Base-by-base conservation (phyloP, 2,113 vertebrate species). In the Etheostoma spectabile region DNA sequence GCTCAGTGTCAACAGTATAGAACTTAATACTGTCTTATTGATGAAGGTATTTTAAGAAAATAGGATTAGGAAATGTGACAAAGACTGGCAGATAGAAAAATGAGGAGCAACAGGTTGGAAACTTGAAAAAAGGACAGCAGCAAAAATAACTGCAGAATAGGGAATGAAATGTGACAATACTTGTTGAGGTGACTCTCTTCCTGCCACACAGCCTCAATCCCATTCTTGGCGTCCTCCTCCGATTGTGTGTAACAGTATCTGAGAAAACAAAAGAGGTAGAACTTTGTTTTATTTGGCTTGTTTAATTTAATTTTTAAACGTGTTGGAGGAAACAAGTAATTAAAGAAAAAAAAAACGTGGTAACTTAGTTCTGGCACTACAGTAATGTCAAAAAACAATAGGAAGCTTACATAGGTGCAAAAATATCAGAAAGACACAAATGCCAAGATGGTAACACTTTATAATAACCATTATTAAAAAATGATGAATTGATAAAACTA, bases 121-220 rank as follows among this genome's bases (percentile, higher is more conserved):
- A 62, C 11, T 2, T 62, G 19, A 33, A 18, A n/a, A 5, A 35
- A n/a, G 13, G 33, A n/a, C 14, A 8, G 13, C 19, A n/a, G 7
- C 8, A 42, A 12, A 57, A 56, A 21, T 0, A 10, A 35, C 6
- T 74, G 46, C 11, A 74, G 63, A 52, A 21, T 3, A 74, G 49
- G 8, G 24, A 70, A 48, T 65, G 11, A 65, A 52, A 3, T 65
- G 27, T 19, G n/a, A 73, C 6, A n/a, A 19, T 75, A 91, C 89
- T 33, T 91, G 78, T 91, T 91, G 3, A 89, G 80, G 62, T 86
- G 85, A 79, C 87, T 84, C 73, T 91, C 84, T 52, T 88, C 88
- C 65, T 90, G 86, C 89, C 82, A 90, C 48, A 74, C 86, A 35
- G 84, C 86, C 52, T 87, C 80, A 48, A 83, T 90, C 0, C 73